Percentiles rank a stretch among this genome's conserved stretches.
Evolutionary conservation across 2,888 invertebrate species (phyloP).

Genomic region (Ophioninae sp.): DNA sequence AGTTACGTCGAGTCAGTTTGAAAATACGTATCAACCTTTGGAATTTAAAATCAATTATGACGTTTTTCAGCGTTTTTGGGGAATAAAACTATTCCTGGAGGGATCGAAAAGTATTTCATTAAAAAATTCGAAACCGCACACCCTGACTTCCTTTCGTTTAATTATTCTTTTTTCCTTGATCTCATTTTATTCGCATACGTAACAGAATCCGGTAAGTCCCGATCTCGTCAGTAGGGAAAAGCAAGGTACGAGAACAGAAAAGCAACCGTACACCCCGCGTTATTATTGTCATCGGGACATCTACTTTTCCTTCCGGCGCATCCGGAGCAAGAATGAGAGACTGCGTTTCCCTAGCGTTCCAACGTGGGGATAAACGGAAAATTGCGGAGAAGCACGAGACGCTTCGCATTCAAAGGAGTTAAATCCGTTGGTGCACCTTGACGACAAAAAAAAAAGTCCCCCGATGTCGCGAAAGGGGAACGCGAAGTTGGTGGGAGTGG

Average conservation of each 20-base stretch:
- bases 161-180: not conserved
- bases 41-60: too few relatives aligned
- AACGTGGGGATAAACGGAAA: constrained; percentile 7
- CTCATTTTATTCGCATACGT: not conserved
- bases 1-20: too few relatives aligned
- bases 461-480: constrained; percentile 3
- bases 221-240: not conserved
- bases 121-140: too few relatives aligned
- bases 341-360: not conserved
- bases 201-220: not conserved
- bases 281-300: not conserved
- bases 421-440: not conserved
- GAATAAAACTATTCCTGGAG: too few relatives aligned
- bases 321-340: not conserved
- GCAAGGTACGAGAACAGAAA: not conserved
- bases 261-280: not conserved
- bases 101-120: too few relatives aligned
- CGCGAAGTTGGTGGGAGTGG: not conserved
- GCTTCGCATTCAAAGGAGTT: not conserved
- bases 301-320: not conserved
- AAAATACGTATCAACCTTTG: too few relatives aligned
- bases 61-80: too few relatives aligned
- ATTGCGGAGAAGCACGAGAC: constrained; percentile 36
- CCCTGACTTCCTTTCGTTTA: not conserved
- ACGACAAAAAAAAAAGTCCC: constrained; percentile 10